Conservation (phyloP, 1,140 invertebrate species). For the Triops cancriformis region DNA sequence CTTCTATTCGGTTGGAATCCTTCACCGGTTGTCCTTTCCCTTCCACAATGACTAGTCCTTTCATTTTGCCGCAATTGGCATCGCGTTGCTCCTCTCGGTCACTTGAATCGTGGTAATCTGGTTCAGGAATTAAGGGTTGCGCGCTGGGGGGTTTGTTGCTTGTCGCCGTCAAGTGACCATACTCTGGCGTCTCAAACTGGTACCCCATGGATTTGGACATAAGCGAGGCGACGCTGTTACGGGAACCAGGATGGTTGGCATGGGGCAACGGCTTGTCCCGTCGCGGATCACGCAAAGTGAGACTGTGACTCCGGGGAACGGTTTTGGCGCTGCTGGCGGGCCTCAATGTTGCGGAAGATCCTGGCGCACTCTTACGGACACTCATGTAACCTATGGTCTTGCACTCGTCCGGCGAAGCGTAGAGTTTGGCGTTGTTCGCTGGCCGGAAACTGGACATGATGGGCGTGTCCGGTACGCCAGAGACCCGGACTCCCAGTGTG, state of each 20-base stretch:
- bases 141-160: constrained; percentile 13
- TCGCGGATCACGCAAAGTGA: constrained; percentile 31
- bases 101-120: constrained; percentile 59
- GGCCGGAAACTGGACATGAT: constrained; percentile 70
- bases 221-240: background rate
- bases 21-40: constrained; percentile 26
- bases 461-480: constrained; percentile 24
- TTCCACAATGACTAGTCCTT: background rate
- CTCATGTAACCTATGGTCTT: constrained; percentile 65
- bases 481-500: constrained; percentile 30
- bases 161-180: constrained; percentile 11
- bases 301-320: constrained; percentile 41
- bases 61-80: constrained; percentile 21
- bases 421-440: constrained; percentile 70
- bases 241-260: background rate
- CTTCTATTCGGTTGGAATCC: constrained; percentile 26
- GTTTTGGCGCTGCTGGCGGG: constrained; percentile 28
- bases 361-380: constrained; percentile 36
- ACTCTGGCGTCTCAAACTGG: background rate
- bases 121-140: constrained; percentile 71
- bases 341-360: constrained; percentile 42
- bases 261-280: background rate
- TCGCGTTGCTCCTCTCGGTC: constrained; percentile 34
- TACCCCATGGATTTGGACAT: background rate
- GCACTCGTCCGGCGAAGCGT: constrained; percentile 75